Evolutionary conservation across 2,797 vertebrate species (phyloP), one percentile per base, ranked within the genome.

Genomic region (Myiothlypis chrysogaster): DNA sequence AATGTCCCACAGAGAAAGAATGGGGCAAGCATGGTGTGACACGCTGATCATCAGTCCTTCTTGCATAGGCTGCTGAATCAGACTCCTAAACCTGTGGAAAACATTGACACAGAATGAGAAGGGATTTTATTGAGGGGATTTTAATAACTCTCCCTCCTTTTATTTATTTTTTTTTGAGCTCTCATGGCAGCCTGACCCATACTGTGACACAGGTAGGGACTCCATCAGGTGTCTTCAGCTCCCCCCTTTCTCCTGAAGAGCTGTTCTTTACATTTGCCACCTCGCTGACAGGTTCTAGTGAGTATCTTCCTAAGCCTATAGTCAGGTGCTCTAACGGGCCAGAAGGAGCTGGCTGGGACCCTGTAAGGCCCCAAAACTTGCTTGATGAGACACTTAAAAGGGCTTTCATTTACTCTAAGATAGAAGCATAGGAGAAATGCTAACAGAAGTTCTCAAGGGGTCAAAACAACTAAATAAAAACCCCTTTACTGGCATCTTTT

Each of bases 41-140:
- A 59, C 8, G 8, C 1, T 47, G n/a, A 9, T 28, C 24, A 16
- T 50, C 43, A 87, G 52, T 47, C 39, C 41, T 41, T 82, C 52
- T 49, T 81, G 65, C 25, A 64, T 0, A 46, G 34, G 20, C 69
- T 75, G 52, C 53, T 91, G 69, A 87, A 60, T 81, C 49, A 72
- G 37, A 44, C 22, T 10, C 24, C 20, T 39, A 19, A 73, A 20
- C 19, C 32, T 18, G 2, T 34, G 43, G 35, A 73, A 60, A 77
- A 59, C 5, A 6, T 1, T 37, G 34, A 21, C 24, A 25, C 21
- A 57, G 64, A 72, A 68, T 49, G 22, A 84, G 41, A 59, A 35
- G 4, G 19, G 20, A 18, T 16, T 34, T 2, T 23, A 16, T 1
- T 68, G 60, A n/a, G 14, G 0, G 3, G 8, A 19, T 55, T 80